These are phyloP conservation scores for Elephas maximus DNA, from an alignment of 2,113 vertebrate genomes.

Conservation along the genomic window DNA sequence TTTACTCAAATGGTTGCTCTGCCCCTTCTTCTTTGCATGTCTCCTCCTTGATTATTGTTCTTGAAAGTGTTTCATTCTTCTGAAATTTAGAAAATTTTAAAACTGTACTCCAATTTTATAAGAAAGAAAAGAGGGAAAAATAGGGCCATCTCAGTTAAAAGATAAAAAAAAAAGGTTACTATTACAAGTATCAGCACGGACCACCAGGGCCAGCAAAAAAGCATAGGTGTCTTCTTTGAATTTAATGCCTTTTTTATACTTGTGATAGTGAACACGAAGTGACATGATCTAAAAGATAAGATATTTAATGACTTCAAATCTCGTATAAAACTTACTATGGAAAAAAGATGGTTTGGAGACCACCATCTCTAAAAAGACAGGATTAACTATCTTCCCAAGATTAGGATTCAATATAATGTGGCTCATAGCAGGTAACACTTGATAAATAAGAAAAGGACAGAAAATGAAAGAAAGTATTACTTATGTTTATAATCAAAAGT, in stretches of 20 bases:
- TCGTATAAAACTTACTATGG: background rate
- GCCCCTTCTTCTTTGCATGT: background rate
- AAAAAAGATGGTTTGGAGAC: slow-evolving; percentile 22
- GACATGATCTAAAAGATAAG: background rate
- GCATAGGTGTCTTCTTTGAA: background rate
- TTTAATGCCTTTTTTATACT: background rate
- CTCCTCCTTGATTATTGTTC: background rate
- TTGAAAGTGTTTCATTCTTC: background rate
- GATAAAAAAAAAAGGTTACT: background rate
- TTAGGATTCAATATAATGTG: background rate
- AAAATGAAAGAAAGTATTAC: background rate
- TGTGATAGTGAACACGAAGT: background rate
- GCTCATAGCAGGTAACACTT: background rate
- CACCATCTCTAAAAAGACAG: background rate
- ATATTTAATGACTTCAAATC: background rate
- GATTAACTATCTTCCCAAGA: background rate
- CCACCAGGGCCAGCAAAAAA: background rate
- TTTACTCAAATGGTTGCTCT: background rate
- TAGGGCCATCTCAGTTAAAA: background rate
- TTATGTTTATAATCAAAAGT: slow-evolving; percentile 53
- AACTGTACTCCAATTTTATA: background rate
- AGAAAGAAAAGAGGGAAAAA: background rate
- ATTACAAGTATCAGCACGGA: background rate
- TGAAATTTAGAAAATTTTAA: slow-evolving; percentile 34
- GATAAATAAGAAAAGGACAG: background rate